Evolutionary conservation across 2,113 vertebrate genomes (phyloP).

Genomic region (Tachuris rubrigastra): DNA sequence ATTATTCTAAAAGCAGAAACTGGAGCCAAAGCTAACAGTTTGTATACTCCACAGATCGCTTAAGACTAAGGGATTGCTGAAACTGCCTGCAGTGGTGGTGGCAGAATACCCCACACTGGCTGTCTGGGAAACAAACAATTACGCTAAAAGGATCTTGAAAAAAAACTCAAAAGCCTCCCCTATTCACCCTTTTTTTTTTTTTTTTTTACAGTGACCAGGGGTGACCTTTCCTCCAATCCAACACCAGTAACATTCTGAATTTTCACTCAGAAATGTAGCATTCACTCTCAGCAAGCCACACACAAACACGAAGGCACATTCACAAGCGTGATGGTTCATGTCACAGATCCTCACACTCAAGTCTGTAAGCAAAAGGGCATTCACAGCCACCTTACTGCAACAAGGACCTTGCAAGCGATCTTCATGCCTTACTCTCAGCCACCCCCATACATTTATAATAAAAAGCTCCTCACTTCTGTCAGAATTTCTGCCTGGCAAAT

Average conservation of each 20-base stretch:
- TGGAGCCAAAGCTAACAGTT: constrained; percentile 6
- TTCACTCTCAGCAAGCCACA: not conserved
- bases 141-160: not conserved
- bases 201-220: not conserved
- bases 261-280: not conserved
- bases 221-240: not conserved
- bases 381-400: too few relatives aligned
- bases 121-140: not conserved
- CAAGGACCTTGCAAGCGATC: not conserved
- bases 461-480: not conserved
- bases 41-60: not conserved
- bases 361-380: not conserved
- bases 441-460: not conserved
- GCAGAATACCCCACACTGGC: not conserved
- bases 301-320: not conserved
- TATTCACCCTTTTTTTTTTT: not conserved
- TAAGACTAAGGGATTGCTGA: not conserved
- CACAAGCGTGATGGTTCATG: not conserved
- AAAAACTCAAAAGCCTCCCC: not conserved
- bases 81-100: not conserved
- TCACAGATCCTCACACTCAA: not conserved
- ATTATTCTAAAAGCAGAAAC: not conserved
- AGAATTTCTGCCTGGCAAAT: not conserved
- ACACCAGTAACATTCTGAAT: not conserved
- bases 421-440: not conserved